These are phyloP conservation scores for Alsophila aescularia DNA, from an alignment of 2,888 invertebrate genomes.

Conservation along the genomic window DNA sequence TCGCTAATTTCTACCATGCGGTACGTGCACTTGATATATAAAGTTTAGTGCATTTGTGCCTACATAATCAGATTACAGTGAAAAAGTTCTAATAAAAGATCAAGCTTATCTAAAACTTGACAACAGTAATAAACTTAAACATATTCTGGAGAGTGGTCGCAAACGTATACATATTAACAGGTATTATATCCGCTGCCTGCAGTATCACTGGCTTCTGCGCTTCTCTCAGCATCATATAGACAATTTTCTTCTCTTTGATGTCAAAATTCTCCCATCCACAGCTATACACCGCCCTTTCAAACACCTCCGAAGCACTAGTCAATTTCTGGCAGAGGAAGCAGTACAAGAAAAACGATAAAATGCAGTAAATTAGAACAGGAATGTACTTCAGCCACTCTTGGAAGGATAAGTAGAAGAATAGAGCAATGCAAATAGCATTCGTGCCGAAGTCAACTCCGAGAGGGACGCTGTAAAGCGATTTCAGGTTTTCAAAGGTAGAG, in stretches of 20 bases:
- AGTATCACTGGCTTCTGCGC: conserved; percentile 65
- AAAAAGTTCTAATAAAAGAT: too few relatives aligned
- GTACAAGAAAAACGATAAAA: conserved; percentile 68
- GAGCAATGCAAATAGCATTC: conserved; percentile 63
- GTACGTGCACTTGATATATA: too few relatives aligned
- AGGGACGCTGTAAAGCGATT: conserved; percentile 62
- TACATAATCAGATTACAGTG: too few relatives aligned
- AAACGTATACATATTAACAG: conserved; percentile 73
- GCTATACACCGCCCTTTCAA: conserved; percentile 64
- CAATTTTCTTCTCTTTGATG: conserved; percentile 55
- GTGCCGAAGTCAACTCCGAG: conserved; percentile 69
- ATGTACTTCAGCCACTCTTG: conserved; percentile 61
- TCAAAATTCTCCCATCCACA: conserved; percentile 76
- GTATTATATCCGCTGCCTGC: conserved; percentile 70
- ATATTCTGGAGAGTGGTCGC: conserved; percentile 66
- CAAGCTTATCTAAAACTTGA: conserved; percentile 44
- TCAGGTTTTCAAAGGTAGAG: conserved; percentile 53
- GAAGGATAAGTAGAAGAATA: conserved; percentile 64
- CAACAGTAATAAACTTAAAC: conserved; percentile 71
- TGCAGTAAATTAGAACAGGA: conserved; percentile 64
- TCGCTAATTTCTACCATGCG: too few relatives aligned
- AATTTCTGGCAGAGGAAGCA: conserved; percentile 69
- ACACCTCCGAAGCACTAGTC: conserved; percentile 63
- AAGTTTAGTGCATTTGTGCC: too few relatives aligned
- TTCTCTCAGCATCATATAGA: conserved; percentile 61